phyloP scores from a whole-genome alignment of 2,113 vertebrate species.

The Cinclus mexicanus region DNA sequence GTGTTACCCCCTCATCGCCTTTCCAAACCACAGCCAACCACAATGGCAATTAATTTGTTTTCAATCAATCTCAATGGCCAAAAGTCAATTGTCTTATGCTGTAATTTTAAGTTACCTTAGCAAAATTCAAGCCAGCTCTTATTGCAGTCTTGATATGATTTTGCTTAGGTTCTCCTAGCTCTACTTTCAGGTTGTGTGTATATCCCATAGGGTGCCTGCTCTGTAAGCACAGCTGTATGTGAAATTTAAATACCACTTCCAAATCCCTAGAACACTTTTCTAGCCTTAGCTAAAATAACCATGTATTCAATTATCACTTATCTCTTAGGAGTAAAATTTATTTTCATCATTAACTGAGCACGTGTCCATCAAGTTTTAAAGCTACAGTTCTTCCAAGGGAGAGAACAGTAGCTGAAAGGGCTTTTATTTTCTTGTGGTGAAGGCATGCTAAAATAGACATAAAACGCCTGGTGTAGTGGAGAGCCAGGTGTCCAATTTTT shows the following conservation, averaged over 20 bases:
- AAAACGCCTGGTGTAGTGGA: neutral
- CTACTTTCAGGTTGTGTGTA: neutral
- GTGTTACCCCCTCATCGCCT: neutral
- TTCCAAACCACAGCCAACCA: neutral
- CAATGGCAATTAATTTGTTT: neutral
- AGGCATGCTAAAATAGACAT: neutral
- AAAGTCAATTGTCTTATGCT: neutral
- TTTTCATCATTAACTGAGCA: neutral
- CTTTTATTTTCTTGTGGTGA: neutral
- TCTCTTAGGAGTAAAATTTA: neutral
- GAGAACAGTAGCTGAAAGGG: neutral
- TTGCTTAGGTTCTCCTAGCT: neutral
- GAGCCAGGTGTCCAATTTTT: slow-evolving; percentile 14
- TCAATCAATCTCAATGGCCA: neutral
- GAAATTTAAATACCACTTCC: neutral
- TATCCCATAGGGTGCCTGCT: neutral
- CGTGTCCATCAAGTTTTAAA: neutral
- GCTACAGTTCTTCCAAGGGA: neutral
- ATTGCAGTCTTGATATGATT: neutral
- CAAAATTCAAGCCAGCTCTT: neutral
- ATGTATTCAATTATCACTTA: neutral
- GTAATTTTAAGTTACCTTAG: neutral
- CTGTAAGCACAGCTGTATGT: neutral
- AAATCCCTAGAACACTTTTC: neutral
- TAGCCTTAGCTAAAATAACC: neutral